These are phyloP conservation scores for Microplitis demolitor DNA, from an alignment of 1,140 invertebrate species.

Conservation along the genomic window DNA sequence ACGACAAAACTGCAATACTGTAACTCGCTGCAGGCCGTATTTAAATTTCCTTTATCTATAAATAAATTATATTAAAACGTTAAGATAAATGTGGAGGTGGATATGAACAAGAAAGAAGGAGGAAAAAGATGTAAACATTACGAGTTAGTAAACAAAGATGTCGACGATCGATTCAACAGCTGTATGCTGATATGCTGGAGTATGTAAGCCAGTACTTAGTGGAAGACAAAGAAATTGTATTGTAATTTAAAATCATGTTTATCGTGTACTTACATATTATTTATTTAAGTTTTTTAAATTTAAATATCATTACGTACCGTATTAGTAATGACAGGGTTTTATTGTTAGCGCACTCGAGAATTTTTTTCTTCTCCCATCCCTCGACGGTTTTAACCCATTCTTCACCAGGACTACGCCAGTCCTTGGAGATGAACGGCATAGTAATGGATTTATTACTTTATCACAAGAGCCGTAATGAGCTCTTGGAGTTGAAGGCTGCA, in stretches of 20 bases:
- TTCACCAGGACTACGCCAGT: conserved; percentile 94
- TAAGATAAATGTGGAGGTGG: background rate
- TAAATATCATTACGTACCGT: conserved; percentile 44
- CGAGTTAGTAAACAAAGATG: conserved; percentile 46
- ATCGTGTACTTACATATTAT: background rate
- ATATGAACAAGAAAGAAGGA: background rate
- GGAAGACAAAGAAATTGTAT: conserved; percentile 1
- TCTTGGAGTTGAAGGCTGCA: background rate
- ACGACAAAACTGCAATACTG: no score
- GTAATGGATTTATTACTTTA: background rate
- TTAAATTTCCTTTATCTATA: no score
- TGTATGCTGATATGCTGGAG: conserved; percentile 31
- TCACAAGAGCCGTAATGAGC: background rate
- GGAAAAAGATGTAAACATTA: conserved; percentile 24
- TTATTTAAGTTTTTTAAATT: background rate
- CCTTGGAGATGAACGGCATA: conserved; percentile 96
- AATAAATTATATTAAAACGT: background rate
- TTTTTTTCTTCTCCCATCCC: conserved; percentile 95
- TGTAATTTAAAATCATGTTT: conserved; percentile 10
- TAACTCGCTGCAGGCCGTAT: no score
- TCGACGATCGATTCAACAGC: conserved; percentile 53
- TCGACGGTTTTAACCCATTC: conserved; percentile 97
- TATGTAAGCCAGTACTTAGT: background rate
- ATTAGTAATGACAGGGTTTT: conserved; percentile 58
- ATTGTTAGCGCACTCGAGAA: conserved; percentile 76